Evolutionary conservation across 2,797 vertebrate genomes (phyloP).

Genomic region (Cirrhinus molitorella): DNA sequence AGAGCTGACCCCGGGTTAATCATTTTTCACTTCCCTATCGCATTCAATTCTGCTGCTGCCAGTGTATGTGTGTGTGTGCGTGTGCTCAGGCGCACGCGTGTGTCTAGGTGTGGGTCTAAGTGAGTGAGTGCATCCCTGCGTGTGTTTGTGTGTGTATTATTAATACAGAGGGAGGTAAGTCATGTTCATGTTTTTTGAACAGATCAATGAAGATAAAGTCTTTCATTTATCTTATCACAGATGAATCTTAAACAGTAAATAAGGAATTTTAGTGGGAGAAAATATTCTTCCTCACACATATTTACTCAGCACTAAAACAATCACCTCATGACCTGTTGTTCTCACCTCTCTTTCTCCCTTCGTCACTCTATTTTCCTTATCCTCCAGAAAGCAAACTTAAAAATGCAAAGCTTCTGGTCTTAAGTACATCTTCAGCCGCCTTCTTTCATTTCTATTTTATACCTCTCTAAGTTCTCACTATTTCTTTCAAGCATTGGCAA

Average conservation of each 20-base stretch:
- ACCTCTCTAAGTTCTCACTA: neutral
- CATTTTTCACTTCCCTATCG: conserved; percentile 88
- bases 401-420: conserved; percentile 15
- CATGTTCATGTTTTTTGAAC: conserved; percentile 38
- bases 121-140: conserved; percentile 54
- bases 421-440: neutral
- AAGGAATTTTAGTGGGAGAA: neutral
- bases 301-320: conserved; percentile 22
- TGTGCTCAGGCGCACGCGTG: conserved; percentile 56
- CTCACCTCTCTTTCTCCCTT: neutral
- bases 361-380: neutral
- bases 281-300: conserved; percentile 19
- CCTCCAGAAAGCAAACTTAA: conserved; percentile 10
- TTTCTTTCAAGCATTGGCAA: conserved; percentile 4
- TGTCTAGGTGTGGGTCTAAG: conserved; percentile 40
- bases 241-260: conserved; percentile 39
- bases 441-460: neutral
- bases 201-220: conserved; percentile 38
- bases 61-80: conserved; percentile 46
- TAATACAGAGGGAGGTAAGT: conserved; percentile 26
- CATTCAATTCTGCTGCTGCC: conserved; percentile 81
- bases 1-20: conserved; percentile 88
- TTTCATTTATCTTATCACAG: conserved; percentile 46
- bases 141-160: conserved; percentile 51
- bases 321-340: conserved; percentile 10